Base-by-base conservation (phyloP, 2,113 vertebrate genomes). In the Emydocephalus ijimae region DNA sequence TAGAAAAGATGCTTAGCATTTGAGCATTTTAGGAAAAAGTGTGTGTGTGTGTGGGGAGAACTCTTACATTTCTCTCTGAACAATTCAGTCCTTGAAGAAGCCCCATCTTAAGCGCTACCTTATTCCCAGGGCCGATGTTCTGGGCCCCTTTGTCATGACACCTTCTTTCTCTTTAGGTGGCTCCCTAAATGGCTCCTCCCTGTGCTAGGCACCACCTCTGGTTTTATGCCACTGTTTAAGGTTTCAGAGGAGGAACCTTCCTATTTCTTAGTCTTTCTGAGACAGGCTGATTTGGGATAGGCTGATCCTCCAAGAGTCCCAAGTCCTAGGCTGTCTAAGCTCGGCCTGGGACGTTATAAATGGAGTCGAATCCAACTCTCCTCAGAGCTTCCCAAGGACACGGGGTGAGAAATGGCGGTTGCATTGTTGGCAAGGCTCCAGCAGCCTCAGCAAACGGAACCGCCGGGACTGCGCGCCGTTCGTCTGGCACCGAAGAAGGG, bases 1-100 rank as follows among this genome's bases (percentile, higher is more conserved):
- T 81, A 81, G 69, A 34, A 34, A 74, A 74, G 69, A 1, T 20
- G 69, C n/a, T 34, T 74, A 34, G n/a, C n/a, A 39, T 18, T 74
- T 34, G n/a, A 18, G n/a, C 64, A 74, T 74, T 39, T 15, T 20
- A 74, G n/a, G n/a, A 39, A 74, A 34, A 74, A n/a, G 5, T 5
- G 4, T 4, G 55, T 5, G 56, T 20, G 21, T 9, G 48, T 0
- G 5, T 2, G 2, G 5, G n/a, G n/a, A 6, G 14, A 34, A 18
- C n/a, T 34, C 8, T 64, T n/a, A 74, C 5, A 74, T 74, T 74
- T n/a, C 61, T n/a, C 11, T 5, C 15, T 74, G 69, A 3, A 74
- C 5, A 74, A 39, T 39, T 2, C 69, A 74, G 69, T 74, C 69
- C 69, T 74, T 64, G n/a, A 74, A n/a, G n/a, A 15, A 34, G n/a